Base-by-base conservation (phyloP, 2,113 vertebrate species). In the human region DNA sequence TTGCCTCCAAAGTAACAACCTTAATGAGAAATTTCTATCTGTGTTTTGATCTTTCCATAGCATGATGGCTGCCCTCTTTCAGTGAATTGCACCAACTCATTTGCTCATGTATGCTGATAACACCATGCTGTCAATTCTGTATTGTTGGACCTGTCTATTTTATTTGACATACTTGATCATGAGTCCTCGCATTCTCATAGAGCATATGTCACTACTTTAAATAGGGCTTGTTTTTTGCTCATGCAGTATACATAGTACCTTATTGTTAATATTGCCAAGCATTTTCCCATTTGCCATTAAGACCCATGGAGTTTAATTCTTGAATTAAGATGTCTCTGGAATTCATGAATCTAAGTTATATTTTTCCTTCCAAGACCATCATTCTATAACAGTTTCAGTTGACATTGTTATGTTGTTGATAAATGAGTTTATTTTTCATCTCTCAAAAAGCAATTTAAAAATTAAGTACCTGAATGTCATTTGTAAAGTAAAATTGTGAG, bases 381-480 rank as follows among this genome's bases (percentile, higher is more conserved):
- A 84, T 52, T 93, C 61, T 66, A 17, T 72, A 76, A 20, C 52
- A 43, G 52, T 94, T 97, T 92, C 70, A 48, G 86, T 59, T 8
- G 8, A 96, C 45, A 55, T 40, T 96, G n/a, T 73, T 96, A 87
- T 59, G 12, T 38, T 97, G 86, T 88, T 73, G 27, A 91, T 70
- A 96, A 79, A 52, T 75, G 79, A 22, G 23, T 95, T 96, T 94
- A 87, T 92, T 96, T 97, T 87, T 95, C 72, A 86, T 80, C 38
- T 76, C 22, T 66, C 76, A 55, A 80, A 97, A 94, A 93, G 94
- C 90, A 89, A 59, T 97, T 98, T 97, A 84, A 98, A 97, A 97
- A 93, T 88, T 92, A 89, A 55, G 93, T 90, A 18, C 45, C 66
- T 9, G 13, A 82, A 48, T 72, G 43, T 91, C 81, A 96, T 88